Conservation (phyloP, 2,797 vertebrate species). For the Sylvia borin region DNA sequence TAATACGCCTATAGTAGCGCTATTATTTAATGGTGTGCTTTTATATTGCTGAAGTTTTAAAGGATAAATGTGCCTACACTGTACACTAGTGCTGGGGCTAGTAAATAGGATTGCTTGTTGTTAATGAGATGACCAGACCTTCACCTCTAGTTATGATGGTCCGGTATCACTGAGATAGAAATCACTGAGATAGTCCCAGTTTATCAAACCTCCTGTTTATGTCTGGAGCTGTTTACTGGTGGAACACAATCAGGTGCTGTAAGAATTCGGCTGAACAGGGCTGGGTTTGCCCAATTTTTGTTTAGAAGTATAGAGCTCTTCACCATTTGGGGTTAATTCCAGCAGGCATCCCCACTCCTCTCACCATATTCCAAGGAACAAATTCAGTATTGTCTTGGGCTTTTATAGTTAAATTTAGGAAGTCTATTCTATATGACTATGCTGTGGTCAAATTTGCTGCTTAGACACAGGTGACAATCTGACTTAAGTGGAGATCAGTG, state of each 20-base stretch:
- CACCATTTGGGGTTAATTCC: not conserved
- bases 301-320: not conserved
- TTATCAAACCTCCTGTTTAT: not conserved
- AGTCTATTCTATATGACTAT: not conserved
- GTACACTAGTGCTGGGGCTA: not conserved
- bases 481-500: not conserved
- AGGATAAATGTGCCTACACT: slow-evolving; percentile 54
- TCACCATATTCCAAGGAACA: not conserved
- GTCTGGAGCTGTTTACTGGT: not conserved
- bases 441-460: not conserved
- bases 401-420: not conserved
- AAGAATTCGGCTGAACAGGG: not conserved
- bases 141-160: not conserved
- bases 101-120: not conserved
- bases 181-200: not conserved
- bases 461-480: not conserved
- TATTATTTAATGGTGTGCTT: slow-evolving; percentile 62
- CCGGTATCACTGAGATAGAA: not conserved
- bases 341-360: not conserved
- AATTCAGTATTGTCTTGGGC: not conserved
- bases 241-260: not conserved
- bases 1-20: slow-evolving; percentile 68
- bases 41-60: slow-evolving; percentile 68
- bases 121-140: slow-evolving; percentile 5
- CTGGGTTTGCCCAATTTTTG: not conserved